Base-by-base conservation (phyloP, 1,140 invertebrate genomes). In the Whitmania pigra region DNA sequence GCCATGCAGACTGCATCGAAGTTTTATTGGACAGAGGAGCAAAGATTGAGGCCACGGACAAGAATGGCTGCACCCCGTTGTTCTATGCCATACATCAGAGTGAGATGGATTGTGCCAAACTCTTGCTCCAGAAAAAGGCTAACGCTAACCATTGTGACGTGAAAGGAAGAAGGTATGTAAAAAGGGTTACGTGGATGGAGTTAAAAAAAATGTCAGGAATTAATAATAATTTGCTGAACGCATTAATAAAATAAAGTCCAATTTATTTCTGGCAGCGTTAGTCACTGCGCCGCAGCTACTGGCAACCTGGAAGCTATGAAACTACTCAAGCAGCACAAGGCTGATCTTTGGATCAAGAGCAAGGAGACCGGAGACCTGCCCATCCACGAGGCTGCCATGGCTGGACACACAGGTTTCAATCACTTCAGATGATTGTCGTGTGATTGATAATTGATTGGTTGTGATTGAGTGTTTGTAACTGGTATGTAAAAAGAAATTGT, bases 21-120 rank as follows among this genome's bases (percentile, higher is more conserved):
- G 89, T 89, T 4, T 82, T 98, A 40, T 86, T 97, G 43, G 78
- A 78, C 40, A 67, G 76, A 55, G 76, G 76, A 53, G 77, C 81
- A 15, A 87, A 90, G 18, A 89, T 92, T 0, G 91, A 96, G 79
- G 85, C 89, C 7, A 84, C 87, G 0, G 94, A 98, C 79, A 82
- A 79, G 69, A 81, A 81, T 72, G 57, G 93, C 0, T 97, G 94
- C 79, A 94, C 94, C 0, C 89, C 95, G 0, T 81, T 99, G 2
- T 97, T 97, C 81, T 99, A 98, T 80, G 90, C 94, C 2, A 92
- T 94, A 0, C 96, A 94, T 0, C 83, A 97, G 67, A 94, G 94
- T 0, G 94, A 98, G 79, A 90, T 92, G 0, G 92, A 97, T 79
- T 91, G 92, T 55, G 94, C 93, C 0, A 88, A 89, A n/a, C 83